A percentile compares a stretch with the other conserved stretches of the same genome.
These are phyloP conservation scores for Cassiopea xamachana DNA, from an alignment of 30 jellyfish, hydroid and myxozoan genomes.

Conservation along the genomic window DNA sequence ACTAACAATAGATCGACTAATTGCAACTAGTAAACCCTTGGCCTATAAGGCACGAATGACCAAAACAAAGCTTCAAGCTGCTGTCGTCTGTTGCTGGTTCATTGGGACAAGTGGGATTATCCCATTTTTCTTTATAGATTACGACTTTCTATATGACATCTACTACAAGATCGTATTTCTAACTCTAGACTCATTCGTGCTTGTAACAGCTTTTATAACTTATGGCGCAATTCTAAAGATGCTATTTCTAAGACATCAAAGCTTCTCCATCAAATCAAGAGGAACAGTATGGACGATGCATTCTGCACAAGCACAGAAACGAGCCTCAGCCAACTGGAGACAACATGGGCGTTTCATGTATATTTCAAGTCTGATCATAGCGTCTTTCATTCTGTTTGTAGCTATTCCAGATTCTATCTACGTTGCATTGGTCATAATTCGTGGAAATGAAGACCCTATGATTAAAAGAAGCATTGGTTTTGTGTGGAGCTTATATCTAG, in stretches of 20 bases:
- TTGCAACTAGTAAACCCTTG: conserved; percentile 30
- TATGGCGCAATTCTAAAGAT: conserved; percentile 37
- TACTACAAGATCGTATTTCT: conserved; percentile 57
- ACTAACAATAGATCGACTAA: conserved; percentile 40
- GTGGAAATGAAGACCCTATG: conserved; percentile 34
- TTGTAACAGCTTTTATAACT: conserved; percentile 26
- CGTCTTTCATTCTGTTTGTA: conserved; percentile 56
- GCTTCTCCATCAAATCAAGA: not conserved
- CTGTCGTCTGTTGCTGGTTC: conserved; percentile 41
- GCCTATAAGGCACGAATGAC: conserved; percentile 16
- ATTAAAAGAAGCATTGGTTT: conserved; percentile 30
- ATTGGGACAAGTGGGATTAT: conserved; percentile 48
- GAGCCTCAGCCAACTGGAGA: not conserved
- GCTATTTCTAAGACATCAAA: not conserved
- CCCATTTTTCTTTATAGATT: conserved; percentile 46
- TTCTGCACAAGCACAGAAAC: not conserved
- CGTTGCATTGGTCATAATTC: conserved; percentile 36
- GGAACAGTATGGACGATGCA: not conserved
- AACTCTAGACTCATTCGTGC: conserved; percentile 31
- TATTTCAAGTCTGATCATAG: conserved; percentile 47
- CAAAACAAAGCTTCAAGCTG: not conserved
- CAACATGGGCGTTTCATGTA: conserved; percentile 32
- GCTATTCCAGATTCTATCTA: conserved; percentile 61
- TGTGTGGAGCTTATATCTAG: conserved; percentile 50
- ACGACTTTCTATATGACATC: conserved; percentile 32